Conservation (phyloP, 1,140 invertebrate species). For the Dinoponera quadriceps region DNA sequence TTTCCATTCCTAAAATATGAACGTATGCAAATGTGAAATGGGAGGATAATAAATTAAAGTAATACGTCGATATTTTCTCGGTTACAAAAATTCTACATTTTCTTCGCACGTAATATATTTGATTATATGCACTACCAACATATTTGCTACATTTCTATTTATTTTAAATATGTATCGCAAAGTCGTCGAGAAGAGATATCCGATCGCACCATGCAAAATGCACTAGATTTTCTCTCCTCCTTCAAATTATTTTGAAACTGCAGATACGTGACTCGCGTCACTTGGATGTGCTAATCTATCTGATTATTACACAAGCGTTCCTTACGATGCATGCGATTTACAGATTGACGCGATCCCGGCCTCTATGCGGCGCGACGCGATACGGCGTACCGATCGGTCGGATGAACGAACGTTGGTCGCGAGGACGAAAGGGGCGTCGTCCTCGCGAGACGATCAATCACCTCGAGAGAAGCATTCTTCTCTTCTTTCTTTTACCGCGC, state of each 20-base stretch:
- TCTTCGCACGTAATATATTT: too few relatives aligned
- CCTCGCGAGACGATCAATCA: slow-evolving; percentile 73
- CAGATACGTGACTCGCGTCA: background rate
- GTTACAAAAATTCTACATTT: too few relatives aligned
- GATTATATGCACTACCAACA: too few relatives aligned
- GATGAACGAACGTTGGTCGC: slow-evolving; percentile 57
- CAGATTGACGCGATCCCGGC: slow-evolving; percentile 61
- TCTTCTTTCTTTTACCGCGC: slow-evolving; percentile 28
- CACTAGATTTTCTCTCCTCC: too few relatives aligned
- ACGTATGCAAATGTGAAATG: too few relatives aligned
- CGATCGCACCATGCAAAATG: too few relatives aligned
- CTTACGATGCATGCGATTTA: slow-evolving; percentile 59
- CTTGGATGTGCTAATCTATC: slow-evolving; percentile 59
- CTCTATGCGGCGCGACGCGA: slow-evolving; percentile 33
- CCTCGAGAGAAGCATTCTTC: slow-evolving; percentile 66
- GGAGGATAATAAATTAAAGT: too few relatives aligned
- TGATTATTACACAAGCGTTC: slow-evolving; percentile 31
- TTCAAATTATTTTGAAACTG: background rate
- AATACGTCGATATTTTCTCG: too few relatives aligned
- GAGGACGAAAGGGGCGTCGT: slow-evolving; percentile 64
- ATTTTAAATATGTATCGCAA: too few relatives aligned
- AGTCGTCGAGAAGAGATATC: too few relatives aligned
- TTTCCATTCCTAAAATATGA: too few relatives aligned
- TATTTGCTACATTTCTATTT: too few relatives aligned
- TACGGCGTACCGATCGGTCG: slow-evolving; percentile 52